A percentile compares a stretch with the other conserved stretches of the same genome.
These are phyloP conservation scores for Chesias legatella DNA, from an alignment of 2,888 invertebrate species.

Conservation along the genomic window DNA sequence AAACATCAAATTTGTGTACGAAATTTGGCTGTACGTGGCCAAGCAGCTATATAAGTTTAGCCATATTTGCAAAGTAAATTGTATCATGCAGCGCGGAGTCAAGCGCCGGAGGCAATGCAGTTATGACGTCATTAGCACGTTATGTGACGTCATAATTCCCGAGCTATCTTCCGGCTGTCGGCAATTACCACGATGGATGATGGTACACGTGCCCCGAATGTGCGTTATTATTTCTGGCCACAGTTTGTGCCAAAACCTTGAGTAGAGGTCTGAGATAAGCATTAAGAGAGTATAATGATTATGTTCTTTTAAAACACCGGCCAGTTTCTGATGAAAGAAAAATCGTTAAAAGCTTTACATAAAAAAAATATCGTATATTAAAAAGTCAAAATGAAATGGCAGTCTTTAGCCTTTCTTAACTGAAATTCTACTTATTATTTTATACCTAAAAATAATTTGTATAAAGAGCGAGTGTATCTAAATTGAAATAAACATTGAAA, in stretches of 20 bases:
- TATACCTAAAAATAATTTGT: too few relatives aligned
- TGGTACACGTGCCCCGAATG: constrained; percentile 59
- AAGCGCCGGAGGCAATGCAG: constrained; percentile 66
- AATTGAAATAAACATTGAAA: too few relatives aligned
- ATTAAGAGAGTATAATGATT: neutral
- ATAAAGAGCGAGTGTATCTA: too few relatives aligned
- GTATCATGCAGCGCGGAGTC: constrained; percentile 42
- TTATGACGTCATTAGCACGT: constrained; percentile 77
- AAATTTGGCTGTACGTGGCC: neutral
- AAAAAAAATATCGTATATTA: too few relatives aligned
- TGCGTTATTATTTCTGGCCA: constrained; percentile 50
- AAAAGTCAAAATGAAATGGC: too few relatives aligned
- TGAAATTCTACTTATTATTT: too few relatives aligned
- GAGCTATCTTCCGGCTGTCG: constrained; percentile 72
- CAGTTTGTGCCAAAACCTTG: constrained; percentile 27
- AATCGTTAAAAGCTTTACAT: too few relatives aligned
- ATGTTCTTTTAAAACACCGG: too few relatives aligned
- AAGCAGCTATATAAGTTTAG: constrained; percentile 9
- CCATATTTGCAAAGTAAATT: constrained; percentile 21
- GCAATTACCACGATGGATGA: constrained; percentile 70
- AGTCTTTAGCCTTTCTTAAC: too few relatives aligned
- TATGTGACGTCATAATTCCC: constrained; percentile 73
- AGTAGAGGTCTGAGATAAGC: constrained; percentile 5
- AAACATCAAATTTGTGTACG: too few relatives aligned
- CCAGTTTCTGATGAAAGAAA: too few relatives aligned